phyloP scores from a whole-genome alignment of 2,888 invertebrate species.

The Pheosia gnoma region DNA sequence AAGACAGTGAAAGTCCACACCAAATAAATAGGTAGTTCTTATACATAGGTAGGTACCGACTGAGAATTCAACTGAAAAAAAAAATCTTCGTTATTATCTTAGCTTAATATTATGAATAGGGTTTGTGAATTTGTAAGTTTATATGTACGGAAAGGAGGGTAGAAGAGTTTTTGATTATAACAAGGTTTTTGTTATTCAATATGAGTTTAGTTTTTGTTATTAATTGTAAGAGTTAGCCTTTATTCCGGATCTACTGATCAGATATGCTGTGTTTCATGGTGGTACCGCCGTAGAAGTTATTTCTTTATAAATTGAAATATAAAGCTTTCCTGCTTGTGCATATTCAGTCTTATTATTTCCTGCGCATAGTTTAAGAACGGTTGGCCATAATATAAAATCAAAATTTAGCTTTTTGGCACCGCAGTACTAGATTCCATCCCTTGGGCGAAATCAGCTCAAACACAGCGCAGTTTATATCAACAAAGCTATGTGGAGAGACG shows the following conservation, averaged over 20 bases:
- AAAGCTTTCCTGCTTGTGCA: neutral
- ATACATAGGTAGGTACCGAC: neutral
- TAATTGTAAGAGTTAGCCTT: too few species aligned
- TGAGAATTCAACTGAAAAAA: too few species aligned
- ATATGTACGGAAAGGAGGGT: too few species aligned
- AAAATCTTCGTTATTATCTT: too few species aligned
- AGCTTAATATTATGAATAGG: too few species aligned
- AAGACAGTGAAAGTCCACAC: conserved; percentile 8
- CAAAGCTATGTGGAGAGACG: conserved; percentile 29
- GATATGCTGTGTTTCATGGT: too few species aligned
- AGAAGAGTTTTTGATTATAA: too few species aligned
- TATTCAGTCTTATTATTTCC: neutral
- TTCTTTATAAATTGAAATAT: neutral
- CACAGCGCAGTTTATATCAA: conserved; percentile 25
- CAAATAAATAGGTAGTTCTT: neutral
- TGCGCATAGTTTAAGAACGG: neutral
- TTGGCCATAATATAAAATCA: neutral
- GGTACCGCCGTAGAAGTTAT: neutral
- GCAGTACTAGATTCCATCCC: conserved; percentile 14
- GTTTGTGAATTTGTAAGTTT: too few species aligned
- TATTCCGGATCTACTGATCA: too few species aligned
- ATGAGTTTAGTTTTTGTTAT: too few species aligned
- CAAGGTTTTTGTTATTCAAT: too few species aligned
- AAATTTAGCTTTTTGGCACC: conserved; percentile 5
- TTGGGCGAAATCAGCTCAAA: conserved; percentile 21